Evolutionary conservation across 2,888 invertebrate genomes (phyloP), one percentile per base, ranked within the genome.

Genomic region (Melikaiella ostensackeni): DNA sequence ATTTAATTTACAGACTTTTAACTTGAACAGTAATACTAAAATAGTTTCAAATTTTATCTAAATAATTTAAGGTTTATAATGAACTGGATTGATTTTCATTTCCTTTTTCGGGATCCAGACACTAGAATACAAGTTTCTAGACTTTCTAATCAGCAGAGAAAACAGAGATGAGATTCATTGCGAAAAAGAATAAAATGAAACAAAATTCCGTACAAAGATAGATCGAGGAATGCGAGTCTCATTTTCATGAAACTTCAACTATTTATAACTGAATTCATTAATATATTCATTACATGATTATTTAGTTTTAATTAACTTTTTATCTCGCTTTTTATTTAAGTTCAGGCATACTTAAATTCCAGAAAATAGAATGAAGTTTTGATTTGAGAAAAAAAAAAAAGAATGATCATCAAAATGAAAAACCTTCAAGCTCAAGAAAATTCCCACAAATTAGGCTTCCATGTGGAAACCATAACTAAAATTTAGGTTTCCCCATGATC

Each of bases 1-100:
- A 42, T 24, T 66, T 33, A 50, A 30, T 33, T 74, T 74, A 42
- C 9, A n/a, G 55, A 73, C 63, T 73, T 70, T 57, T 21, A 74
- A 33, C 9, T 38, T 19, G 16, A 59, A 38, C 5, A 42, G 16
- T 59, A 33, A 57, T 21, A 11, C 38, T 38, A 3, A 33, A 75
- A 35, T n/a, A 75, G 21, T 19, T 35, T 75, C 33, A 6, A 66
- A n/a, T 30, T 75, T 30, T 75, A 35, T 30, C n/a, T 1, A 19
- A 46, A 19, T n/a, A n/a, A 6, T 50, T 0, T 2, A 9, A 42
- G 42, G 16, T n/a, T 50, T n/a, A n/a, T 0, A 16, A 50, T 8
- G 2, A 50, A 50, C 8, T n/a, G 50, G 50, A 50, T n/a, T 50
- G n/a, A 50, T n/a, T 50, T 50, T 50, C 19, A 50, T 50, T 50